A percentile compares a stretch with the other conserved stretches of the same genome.
Evolutionary conservation across 2,888 invertebrate genomes (phyloP).

Genomic region (Enchytraeus crypticus): DNA sequence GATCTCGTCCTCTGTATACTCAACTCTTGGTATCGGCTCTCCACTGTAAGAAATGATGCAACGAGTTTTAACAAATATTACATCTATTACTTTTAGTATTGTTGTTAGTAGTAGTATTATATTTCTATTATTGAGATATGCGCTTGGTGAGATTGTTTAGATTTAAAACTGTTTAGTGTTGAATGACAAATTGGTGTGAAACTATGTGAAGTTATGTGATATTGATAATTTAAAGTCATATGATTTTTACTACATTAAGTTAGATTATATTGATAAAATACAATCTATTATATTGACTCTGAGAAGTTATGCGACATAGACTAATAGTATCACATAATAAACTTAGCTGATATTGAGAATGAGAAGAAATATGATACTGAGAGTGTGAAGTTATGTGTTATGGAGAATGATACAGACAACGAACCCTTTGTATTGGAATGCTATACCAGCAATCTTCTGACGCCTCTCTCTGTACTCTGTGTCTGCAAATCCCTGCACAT

Average conservation of each 20-base stretch:
- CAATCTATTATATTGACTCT: not conserved
- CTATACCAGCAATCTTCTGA: conserved; percentile 88
- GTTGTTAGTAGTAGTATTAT: too few species aligned
- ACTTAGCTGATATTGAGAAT: too few species aligned
- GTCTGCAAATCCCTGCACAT: conserved; percentile 72
- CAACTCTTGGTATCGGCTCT: conserved; percentile 77
- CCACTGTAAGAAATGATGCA: conserved; percentile 57
- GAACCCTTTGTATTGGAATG: conserved; percentile 83
- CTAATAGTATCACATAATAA: too few species aligned
- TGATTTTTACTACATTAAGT: too few species aligned
- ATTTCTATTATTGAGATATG: too few species aligned
- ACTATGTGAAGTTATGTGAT: too few species aligned
- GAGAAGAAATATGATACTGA: not conserved
- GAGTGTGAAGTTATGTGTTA: not conserved
- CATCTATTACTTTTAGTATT: not conserved
- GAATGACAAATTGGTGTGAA: too few species aligned
- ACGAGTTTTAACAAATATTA: not conserved
- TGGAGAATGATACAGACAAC: conserved; percentile 29
- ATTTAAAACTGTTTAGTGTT: too few species aligned
- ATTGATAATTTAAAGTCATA: too few species aligned
- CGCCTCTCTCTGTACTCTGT: conserved; percentile 74
- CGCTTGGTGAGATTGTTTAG: too few species aligned
- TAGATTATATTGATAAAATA: too few species aligned
- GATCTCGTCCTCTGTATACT: conserved; percentile 79
- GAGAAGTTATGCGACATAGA: too few species aligned